Evolutionary conservation across 2,888 invertebrate species (phyloP), one percentile per base, ranked within the genome.

Genomic region (Hydrotaea cyrtoneurina): DNA sequence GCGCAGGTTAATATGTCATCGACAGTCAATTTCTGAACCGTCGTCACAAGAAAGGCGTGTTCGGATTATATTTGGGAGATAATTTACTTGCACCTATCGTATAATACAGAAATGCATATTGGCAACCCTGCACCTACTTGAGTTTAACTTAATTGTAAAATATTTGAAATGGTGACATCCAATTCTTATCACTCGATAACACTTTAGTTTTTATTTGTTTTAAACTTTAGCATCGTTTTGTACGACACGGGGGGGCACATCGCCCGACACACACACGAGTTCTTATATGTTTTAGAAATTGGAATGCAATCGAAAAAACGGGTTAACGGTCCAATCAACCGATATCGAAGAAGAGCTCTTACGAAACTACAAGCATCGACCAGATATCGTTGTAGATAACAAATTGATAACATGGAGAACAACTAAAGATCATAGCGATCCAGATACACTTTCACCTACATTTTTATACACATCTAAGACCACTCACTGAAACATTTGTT

Each of bases 121-220:
- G 69, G 69, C 69, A 69, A 69, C 69, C 46, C 23, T 43, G 19
- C n/a, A n/a, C n/a, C n/a, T 17, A 15, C 46, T 43, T 15, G n/a
- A 21, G 43, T 46, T 69, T 46, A 69, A 21, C 21, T 13, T 46
- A 46, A 46, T 46, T 43, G 66, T 21, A 19, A 10, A 64, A 31
- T 10, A 36, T 64, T 64, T 36, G 31, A 43, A 19, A 66, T 43
- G 7, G 19, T 55, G 46, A 64, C 46, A 72, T 13, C 5, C 23
- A 50, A 23, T 74, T 72, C 73, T 79, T 79, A 79, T 79, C 79
- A 74, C 66, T 64, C 36, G 66, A 72, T 71, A 62, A 50, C n/a
- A 15, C 36, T 73, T 50, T 10, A 64, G 21, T 10, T 71, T 62
- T 31, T 66, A 39, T 62, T 55, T 71, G 26, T 72, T 76, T 69